Percentiles rank a stretch among this genome's conserved stretches.
Conservation (phyloP, 2,888 invertebrate species). For the Hoplodrina blanda region DNA sequence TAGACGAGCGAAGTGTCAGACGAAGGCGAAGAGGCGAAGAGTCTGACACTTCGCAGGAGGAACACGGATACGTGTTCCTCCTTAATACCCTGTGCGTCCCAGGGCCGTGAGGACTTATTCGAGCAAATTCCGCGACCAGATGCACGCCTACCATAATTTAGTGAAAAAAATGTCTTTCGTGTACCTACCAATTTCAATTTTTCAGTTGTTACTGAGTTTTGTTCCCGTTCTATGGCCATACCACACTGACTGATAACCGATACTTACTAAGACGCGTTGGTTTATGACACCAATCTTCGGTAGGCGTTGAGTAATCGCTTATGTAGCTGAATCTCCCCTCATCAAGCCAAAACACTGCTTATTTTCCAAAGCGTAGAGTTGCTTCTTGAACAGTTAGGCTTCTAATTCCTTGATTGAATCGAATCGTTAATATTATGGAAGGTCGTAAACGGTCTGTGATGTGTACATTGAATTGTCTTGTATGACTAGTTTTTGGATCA, state of each 20-base stretch:
- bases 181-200: too few species aligned
- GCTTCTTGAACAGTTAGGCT: slow-evolving; percentile 34
- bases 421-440: slow-evolving; percentile 53
- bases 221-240: slow-evolving; percentile 58
- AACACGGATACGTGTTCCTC: too few species aligned
- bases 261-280: slow-evolving; percentile 79
- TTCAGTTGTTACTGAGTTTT: background rate
- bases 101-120: too few species aligned
- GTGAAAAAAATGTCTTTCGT: too few species aligned
- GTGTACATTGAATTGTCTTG: slow-evolving; percentile 46
- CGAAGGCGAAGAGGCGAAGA: too few species aligned
- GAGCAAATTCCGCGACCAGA: too few species aligned
- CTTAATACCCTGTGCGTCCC: too few species aligned
- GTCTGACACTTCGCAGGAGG: too few species aligned
- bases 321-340: slow-evolving; percentile 54
- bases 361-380: slow-evolving; percentile 39
- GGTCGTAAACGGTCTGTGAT: slow-evolving; percentile 51
- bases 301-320: slow-evolving; percentile 72
- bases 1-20: too few species aligned
- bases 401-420: slow-evolving; percentile 72
- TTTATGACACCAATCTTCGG: slow-evolving; percentile 79
- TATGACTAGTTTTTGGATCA: slow-evolving; percentile 21
- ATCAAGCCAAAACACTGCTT: slow-evolving; percentile 57
- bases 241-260: slow-evolving; percentile 69
- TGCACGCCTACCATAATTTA: too few species aligned